Conservation (phyloP, 2,797 vertebrate species). For the Thunnus albacares region DNA sequence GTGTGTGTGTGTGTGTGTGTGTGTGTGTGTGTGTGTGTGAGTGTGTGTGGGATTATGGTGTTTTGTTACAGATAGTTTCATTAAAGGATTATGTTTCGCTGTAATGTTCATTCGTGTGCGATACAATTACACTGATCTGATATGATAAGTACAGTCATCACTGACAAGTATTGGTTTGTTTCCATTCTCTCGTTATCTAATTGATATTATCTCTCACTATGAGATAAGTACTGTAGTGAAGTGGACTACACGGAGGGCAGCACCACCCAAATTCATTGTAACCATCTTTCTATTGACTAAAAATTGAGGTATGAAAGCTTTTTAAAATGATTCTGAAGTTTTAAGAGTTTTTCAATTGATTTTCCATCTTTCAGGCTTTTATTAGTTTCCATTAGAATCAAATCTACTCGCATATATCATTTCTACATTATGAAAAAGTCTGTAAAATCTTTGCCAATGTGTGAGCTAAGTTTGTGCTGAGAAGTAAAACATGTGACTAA, state of each 20-base stretch:
- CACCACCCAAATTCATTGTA: neutral
- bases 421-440: neutral
- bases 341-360: constrained; percentile 31
- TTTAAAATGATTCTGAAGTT: constrained; percentile 14
- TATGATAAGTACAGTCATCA: constrained; percentile 13
- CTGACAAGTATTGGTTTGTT: constrained; percentile 12
- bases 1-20: neutral
- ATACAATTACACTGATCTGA: constrained; percentile 1
- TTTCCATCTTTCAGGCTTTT: constrained; percentile 22
- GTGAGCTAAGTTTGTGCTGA: neutral
- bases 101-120: constrained; percentile 29
- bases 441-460: neutral
- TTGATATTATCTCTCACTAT: constrained; percentile 14
- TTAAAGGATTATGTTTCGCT: neutral
- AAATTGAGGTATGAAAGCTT: constrained; percentile 22
- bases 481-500: neutral
- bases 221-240: neutral
- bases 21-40: neutral
- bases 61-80: neutral
- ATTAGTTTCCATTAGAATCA: constrained; percentile 12
- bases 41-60: neutral
- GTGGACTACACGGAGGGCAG: neutral
- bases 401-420: neutral
- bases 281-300: constrained; percentile 5
- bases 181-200: constrained; percentile 30